Evolutionary conservation across 2,888 invertebrate species (phyloP).

Genomic region (Pseudococcus longispinus): DNA sequence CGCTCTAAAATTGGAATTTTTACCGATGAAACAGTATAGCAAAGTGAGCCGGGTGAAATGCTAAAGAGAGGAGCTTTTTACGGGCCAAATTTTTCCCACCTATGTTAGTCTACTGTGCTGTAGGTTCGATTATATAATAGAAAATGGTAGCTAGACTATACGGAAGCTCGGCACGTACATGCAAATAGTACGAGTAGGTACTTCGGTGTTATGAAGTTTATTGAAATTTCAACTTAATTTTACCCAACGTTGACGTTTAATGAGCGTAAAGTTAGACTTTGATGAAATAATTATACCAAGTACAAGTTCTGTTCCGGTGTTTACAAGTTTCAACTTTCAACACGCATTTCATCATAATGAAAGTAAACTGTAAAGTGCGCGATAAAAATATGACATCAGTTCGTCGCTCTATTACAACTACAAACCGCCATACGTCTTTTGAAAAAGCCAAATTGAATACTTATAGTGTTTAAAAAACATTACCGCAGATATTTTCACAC

Average conservation of each 20-base stretch:
- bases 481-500: neutral
- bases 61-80: neutral
- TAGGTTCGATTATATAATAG: neutral
- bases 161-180: neutral
- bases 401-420: neutral
- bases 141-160: too few species aligned
- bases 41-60: too few species aligned
- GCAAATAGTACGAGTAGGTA: neutral
- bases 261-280: constrained; percentile 16
- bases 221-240: constrained; percentile 24
- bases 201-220: neutral
- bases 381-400: neutral
- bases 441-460: neutral
- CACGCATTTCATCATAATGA: constrained; percentile 1
- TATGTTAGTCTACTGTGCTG: neutral
- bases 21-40: neutral
- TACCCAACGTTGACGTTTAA: neutral
- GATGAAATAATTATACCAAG: constrained; percentile 17
- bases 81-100: neutral
- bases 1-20: neutral
- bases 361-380: neutral
- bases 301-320: constrained; percentile 24
- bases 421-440: neutral
- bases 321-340: constrained; percentile 26
- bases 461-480: neutral